These are phyloP conservation scores for Drosophila ananassae DNA, from an alignment of 1,140 invertebrate genomes.

Conservation along the genomic window DNA sequence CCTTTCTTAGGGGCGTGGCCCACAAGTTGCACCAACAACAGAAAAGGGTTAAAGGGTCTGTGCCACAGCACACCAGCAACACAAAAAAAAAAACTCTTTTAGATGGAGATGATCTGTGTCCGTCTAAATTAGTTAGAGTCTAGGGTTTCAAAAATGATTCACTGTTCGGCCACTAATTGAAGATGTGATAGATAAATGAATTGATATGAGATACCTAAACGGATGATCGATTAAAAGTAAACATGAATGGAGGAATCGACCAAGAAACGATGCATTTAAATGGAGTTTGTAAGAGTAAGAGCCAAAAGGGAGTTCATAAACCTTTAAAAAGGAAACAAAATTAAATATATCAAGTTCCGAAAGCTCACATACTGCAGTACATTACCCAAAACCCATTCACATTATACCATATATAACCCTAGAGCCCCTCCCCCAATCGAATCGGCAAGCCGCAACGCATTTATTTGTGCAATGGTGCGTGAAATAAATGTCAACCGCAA, in stretches of 20 bases:
- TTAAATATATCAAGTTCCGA: too few species aligned
- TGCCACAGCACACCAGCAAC: neutral
- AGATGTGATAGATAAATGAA: conserved; percentile 53
- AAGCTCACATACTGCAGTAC: conserved; percentile 4
- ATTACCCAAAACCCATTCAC: conserved; percentile 10
- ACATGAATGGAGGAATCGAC: neutral
- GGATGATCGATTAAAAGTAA: conserved; percentile 32
- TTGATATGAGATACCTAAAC: conserved; percentile 24
- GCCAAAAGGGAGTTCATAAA: too few species aligned
- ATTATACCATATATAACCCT: conserved; percentile 3
- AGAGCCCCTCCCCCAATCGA: conserved; percentile 29
- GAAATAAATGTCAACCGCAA: conserved; percentile 82
- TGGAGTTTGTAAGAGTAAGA: neutral
- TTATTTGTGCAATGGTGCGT: conserved; percentile 79
- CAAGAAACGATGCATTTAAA: neutral
- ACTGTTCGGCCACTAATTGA: conserved; percentile 34
- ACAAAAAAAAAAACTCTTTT: neutral
- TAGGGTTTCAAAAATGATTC: conserved; percentile 6
- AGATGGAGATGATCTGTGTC: conserved; percentile 25
- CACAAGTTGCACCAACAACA: conserved; percentile 56
- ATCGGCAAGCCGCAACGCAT: conserved; percentile 74
- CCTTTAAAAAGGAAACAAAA: too few species aligned
- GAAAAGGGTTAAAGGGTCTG: conserved; percentile 51
- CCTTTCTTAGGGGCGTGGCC: conserved; percentile 45
- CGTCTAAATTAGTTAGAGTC: conserved; percentile 8